phyloP scores from a whole-genome alignment of 1,140 invertebrate species.

The Meloidogyne exigua region DNA sequence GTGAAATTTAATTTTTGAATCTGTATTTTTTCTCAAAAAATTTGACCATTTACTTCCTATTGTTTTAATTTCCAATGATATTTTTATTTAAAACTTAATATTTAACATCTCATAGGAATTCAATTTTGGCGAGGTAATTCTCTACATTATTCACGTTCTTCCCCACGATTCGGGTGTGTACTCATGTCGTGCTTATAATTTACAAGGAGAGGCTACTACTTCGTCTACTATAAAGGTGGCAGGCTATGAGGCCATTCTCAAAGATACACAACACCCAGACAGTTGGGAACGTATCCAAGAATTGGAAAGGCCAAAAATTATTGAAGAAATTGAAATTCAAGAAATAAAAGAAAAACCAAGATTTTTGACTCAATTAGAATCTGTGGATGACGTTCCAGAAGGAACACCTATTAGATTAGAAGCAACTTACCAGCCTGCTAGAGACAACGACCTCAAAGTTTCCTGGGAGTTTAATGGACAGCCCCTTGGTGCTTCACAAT shows the following conservation, averaged over 20 bases:
- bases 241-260: constrained; percentile 63
- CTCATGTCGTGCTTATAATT: constrained; percentile 85
- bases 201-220: constrained; percentile 85
- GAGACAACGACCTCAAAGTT: constrained; percentile 43
- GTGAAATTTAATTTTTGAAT: too few species aligned
- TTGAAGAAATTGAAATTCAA: constrained; percentile 55
- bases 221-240: constrained; percentile 80
- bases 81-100: too few species aligned
- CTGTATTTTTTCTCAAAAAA: too few species aligned
- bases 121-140: constrained; percentile 85
- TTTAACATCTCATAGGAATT: too few species aligned
- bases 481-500: constrained; percentile 58
- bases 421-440: constrained; percentile 80
- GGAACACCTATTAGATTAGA: constrained; percentile 88
- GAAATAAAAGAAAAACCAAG: constrained; percentile 61
- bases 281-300: constrained; percentile 59
- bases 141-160: constrained; percentile 83
- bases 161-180: constrained; percentile 88
- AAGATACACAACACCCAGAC: constrained; percentile 53
- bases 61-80: too few species aligned
- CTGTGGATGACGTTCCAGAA: constrained; percentile 68
- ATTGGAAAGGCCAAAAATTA: constrained; percentile 51
- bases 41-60: too few species aligned
- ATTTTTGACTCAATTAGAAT: constrained; percentile 60
- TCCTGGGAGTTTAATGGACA: constrained; percentile 58